Conservation (phyloP, 2,113 vertebrate genomes). For the Neopipo cinnamomea region DNA sequence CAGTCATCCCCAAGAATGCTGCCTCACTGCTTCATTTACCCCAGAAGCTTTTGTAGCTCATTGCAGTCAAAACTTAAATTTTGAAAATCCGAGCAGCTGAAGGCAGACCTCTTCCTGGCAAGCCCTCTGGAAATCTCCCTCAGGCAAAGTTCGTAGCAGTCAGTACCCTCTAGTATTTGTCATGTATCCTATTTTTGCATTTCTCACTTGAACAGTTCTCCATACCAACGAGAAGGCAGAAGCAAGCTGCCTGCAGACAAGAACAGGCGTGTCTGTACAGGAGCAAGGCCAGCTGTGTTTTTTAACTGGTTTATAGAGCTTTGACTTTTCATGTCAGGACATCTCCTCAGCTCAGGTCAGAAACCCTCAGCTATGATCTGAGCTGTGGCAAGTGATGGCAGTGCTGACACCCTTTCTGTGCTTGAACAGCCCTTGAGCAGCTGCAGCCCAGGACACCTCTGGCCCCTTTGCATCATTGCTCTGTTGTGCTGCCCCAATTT, state of each 20-base stretch:
- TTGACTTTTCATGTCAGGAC: not conserved
- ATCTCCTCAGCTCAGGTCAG: not conserved
- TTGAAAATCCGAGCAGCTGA: not conserved
- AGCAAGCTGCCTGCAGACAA: not conserved
- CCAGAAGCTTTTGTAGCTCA: not conserved
- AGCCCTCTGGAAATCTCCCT: slow-evolving; percentile 15
- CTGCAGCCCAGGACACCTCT: not conserved
- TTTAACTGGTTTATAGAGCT: not conserved
- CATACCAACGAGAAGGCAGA: not conserved
- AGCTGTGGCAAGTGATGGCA: not conserved
- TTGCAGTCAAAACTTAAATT: not conserved
- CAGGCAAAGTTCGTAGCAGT: not conserved
- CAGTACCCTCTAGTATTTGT: not conserved
- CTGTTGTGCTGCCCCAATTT: not conserved
- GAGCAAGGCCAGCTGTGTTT: not conserved
- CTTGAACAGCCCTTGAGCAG: accelerated
- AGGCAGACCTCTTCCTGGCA: not conserved
- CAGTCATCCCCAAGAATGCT: not conserved
- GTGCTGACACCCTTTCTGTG: not conserved
- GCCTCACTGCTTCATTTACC: not conserved
- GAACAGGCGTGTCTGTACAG: not conserved
- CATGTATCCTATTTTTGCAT: not conserved
- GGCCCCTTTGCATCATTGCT: not conserved
- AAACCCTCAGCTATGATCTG: not conserved
- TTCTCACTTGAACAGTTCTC: not conserved